Evolutionary conservation across 2,797 vertebrate species (phyloP), one percentile per base, ranked within the genome.

Genomic region (Sebastes jordani): DNA sequence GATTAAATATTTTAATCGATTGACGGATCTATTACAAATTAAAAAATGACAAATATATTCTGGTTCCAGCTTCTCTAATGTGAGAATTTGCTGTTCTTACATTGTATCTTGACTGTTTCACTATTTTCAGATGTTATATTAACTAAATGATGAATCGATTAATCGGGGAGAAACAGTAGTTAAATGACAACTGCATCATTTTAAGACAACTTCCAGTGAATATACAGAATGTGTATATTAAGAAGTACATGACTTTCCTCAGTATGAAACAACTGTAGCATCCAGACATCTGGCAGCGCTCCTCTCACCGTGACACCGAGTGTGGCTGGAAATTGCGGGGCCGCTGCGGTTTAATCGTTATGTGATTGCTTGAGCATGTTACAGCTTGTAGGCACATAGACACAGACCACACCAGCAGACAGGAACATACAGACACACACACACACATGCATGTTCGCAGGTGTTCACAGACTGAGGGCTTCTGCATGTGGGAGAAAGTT

Each of bases 331-430:
- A 91, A 92, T 87, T 89, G 82, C 82, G 84, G 86, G 88, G 87
- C 91, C 79, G 62, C 81, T 2, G 55, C 77, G 42, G 83, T 85
- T 88, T 92, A 90, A 91, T 92, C 80, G 75, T 86, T 89, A 74
- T 86, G 83, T 92, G 92, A 95, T 95, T 92, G 93, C 93, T 95
- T 83, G 91, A 89, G 87, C 88, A 87, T 95, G 94, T 93, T 92
- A 71, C 90, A 89, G 90, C 92, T 91, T 84, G 87, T 85, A 83
- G 76, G 55, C 78, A 61, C 71, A 75, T 23, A 72, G 52, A 81
- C 76, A n/a, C 74, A 52, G 90, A 92, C 91, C 90, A 91, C 91
- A 88, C 88, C 29, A 20, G 67, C 60, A 68, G 36, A 52, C 7
- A 55, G 63, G 34, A 46, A 38, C 27, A 20, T 13, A 30, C n/a